Percentiles rank a stretch among this genome's conserved stretches.
These are phyloP conservation scores for Spisula subtruncata DNA, from an alignment of 2,888 invertebrate species.

Conservation along the genomic window DNA sequence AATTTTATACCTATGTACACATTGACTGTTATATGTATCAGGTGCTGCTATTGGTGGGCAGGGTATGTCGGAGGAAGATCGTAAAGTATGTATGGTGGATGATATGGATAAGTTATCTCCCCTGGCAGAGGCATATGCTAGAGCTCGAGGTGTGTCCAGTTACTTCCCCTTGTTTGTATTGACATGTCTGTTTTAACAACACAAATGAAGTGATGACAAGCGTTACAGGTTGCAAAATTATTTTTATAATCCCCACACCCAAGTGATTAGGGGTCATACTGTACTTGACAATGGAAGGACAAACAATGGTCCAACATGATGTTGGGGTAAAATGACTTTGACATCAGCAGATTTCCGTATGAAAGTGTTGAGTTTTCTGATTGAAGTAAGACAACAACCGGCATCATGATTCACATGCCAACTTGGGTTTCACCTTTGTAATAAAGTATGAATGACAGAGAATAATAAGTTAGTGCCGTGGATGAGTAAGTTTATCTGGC, in stretches of 20 bases:
- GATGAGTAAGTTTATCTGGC: too few species aligned
- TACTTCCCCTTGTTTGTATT: background rate
- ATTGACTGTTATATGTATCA: slow-evolving; percentile 48
- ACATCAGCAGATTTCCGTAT: too few species aligned
- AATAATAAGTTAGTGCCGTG: too few species aligned
- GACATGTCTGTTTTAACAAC: background rate
- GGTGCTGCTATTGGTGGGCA: slow-evolving; percentile 97
- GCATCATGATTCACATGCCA: too few species aligned
- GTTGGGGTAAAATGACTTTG: too few species aligned
- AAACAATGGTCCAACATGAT: too few species aligned
- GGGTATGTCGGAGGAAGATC: slow-evolving; percentile 92
- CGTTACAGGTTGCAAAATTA: background rate
- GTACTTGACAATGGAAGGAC: background rate
- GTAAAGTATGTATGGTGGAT: slow-evolving; percentile 97
- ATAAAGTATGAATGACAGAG: too few species aligned
- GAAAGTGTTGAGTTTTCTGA: too few species aligned
- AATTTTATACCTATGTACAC: too few species aligned
- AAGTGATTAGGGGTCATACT: background rate
- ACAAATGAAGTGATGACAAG: too few species aligned
- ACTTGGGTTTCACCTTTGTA: too few species aligned
- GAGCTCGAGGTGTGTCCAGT: slow-evolving; percentile 92
- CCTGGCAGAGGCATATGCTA: slow-evolving; percentile 96
- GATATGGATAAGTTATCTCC: slow-evolving; percentile 93
- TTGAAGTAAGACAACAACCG: too few species aligned
- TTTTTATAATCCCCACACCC: background rate